These are phyloP conservation scores for Elephas maximus DNA, from an alignment of 2,113 vertebrate genomes.

Conservation along the genomic window DNA sequence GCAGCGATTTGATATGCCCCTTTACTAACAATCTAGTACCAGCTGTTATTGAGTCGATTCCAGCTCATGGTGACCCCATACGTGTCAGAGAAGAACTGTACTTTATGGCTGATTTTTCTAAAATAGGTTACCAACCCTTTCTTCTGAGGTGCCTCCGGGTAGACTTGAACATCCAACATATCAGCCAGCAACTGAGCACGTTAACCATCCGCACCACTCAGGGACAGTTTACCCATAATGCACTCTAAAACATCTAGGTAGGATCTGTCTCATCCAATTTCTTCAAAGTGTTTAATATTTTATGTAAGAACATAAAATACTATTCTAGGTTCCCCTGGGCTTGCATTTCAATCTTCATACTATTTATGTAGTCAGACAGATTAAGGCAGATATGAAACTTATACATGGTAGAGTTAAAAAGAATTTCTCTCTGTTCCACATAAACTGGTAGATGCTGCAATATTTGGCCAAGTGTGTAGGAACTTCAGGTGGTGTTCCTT, in stretches of 20 bases:
- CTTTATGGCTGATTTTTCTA: not conserved
- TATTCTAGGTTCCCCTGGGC: not conserved
- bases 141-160: not conserved
- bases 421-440: not conserved
- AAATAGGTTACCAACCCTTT: not conserved
- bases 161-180: not conserved
- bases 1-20: not conserved
- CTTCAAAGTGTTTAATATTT: conserved; percentile 10
- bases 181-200: not conserved
- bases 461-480: not conserved
- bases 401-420: not conserved
- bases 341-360: conserved; percentile 26
- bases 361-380: not conserved
- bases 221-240: too few relatives aligned
- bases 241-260: not conserved
- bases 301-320: conserved; percentile 8
- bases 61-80: not conserved
- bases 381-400: not conserved
- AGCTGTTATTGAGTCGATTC: not conserved
- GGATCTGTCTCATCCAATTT: conserved; percentile 17
- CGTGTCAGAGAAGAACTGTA: not conserved
- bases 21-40: not conserved
- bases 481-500: not conserved
- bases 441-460: not conserved
- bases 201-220: not conserved